Conservation (phyloP, 2,888 invertebrate species). For the Andrena trimmerana region DNA sequence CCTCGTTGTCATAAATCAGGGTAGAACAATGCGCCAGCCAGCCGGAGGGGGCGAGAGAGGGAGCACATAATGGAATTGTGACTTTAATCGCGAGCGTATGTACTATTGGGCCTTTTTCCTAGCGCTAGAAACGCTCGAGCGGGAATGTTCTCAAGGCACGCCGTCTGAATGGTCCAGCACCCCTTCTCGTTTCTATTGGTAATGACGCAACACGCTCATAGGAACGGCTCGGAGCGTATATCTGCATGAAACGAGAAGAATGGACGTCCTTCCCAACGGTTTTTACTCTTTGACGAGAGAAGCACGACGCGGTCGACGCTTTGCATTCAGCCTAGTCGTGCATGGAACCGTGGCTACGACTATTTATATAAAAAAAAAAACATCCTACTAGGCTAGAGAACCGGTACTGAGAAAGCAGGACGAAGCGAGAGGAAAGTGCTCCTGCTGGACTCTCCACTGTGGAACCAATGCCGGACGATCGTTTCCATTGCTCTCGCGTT, state of each 20-base stretch:
- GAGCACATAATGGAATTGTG: constrained; percentile 46
- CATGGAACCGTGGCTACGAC: constrained; percentile 25
- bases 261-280: constrained; percentile 59
- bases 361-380: constrained; percentile 26
- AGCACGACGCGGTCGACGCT: constrained; percentile 34
- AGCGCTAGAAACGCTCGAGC: constrained; percentile 44
- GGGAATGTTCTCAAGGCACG: constrained; percentile 54
- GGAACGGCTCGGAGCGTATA: constrained; percentile 46
- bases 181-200: constrained; percentile 49
- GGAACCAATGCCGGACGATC: neutral
- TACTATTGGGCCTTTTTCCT: constrained; percentile 57
- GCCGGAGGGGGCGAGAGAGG: constrained; percentile 1
- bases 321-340: constrained; percentile 33
- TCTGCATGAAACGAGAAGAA: constrained; percentile 58
- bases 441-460: neutral
- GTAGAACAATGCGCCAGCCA: constrained; percentile 43
- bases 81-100: constrained; percentile 48
- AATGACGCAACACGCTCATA: constrained; percentile 48
- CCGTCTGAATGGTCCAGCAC: constrained; percentile 42
- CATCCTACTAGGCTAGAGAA: neutral
- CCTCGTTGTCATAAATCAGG: constrained; percentile 38
- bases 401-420: constrained; percentile 9
- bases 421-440: neutral
- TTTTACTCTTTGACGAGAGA: constrained; percentile 55
- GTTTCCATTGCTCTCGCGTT: neutral